Evolutionary conservation across 2,113 vertebrate genomes (phyloP), one percentile per base, ranked within the genome.

Genomic region (Nycticorax nycticorax): DNA sequence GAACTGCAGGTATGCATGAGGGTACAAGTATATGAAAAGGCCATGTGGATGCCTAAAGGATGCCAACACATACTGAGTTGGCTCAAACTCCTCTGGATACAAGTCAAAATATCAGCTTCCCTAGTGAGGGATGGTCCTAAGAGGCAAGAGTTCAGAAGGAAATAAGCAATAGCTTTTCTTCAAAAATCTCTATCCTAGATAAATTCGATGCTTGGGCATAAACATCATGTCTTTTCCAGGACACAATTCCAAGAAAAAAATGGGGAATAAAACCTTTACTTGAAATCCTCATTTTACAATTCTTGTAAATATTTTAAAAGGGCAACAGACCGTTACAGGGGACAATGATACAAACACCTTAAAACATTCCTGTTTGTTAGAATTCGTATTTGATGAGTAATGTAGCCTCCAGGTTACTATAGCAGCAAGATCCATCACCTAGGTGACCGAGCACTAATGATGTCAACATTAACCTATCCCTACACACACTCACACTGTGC

Each of bases 391-490:
- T 81, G 84, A 83, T 77, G 91, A 96, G 73, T 59, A 90, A 59
- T 27, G 27, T 74, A 67, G 57, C 72, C 91, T 81, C 75, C 56
- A 67, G 86, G 96, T 94, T 97, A 85, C 96, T 79, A 94, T 85
- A 57, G 95, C 93, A 97, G 93, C 93, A 66, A 89, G 72, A 95
- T 87, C 79, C 89, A 95, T 96, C 91, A 83, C 96, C 94, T 92
- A 94, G 94, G 97, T 93, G 91, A 97, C 88, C 87, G 53, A 88
- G 84, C 26, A 48, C 21, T 79, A 83, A 78, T 64, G 76, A 35
- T 90, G 75, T 4, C 75, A 92, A 32, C 60, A 79, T 74, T 45
- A 92, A 69, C 80, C 80, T 64, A 48, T 67, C 92, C 84, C 55
- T 11, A 26, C 59, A 91, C 64, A 48, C 47, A 32, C 41, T 10